phyloP scores from a whole-genome alignment of 2,797 vertebrate genomes.

The Clarias pachynema region DNA sequence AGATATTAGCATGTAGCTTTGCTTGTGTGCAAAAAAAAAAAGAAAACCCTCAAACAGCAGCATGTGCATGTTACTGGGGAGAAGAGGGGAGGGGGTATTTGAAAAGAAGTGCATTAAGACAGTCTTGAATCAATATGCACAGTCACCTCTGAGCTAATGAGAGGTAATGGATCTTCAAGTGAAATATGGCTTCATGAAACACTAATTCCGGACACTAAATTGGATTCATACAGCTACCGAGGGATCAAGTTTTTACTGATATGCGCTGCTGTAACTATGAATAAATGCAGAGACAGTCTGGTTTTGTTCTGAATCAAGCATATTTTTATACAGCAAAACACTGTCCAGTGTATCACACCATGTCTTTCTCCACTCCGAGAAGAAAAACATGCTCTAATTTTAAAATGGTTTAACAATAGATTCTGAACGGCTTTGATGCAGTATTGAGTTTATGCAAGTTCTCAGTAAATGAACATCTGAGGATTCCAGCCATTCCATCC shows the following conservation, averaged over 20 bases:
- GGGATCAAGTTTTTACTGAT: background rate
- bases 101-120: constrained; percentile 23
- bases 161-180: constrained; percentile 34
- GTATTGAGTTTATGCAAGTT: background rate
- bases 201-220: constrained; percentile 9
- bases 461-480: background rate
- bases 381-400: background rate
- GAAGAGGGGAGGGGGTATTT: background rate
- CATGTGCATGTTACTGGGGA: background rate
- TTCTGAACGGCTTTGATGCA: background rate
- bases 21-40: background rate
- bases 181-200: constrained; percentile 23
- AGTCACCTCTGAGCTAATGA: constrained; percentile 32
- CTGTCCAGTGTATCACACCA: background rate
- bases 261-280: background rate
- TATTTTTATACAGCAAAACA: background rate
- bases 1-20: constrained; percentile 5
- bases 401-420: background rate
- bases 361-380: background rate
- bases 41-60: background rate
- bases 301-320: background rate
- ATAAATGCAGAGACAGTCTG: background rate
- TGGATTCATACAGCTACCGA: constrained; percentile 1
- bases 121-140: constrained; percentile 33
- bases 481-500: background rate